Conservation (phyloP, 2,888 invertebrate species). For the Iselma pallidipennis region DNA sequence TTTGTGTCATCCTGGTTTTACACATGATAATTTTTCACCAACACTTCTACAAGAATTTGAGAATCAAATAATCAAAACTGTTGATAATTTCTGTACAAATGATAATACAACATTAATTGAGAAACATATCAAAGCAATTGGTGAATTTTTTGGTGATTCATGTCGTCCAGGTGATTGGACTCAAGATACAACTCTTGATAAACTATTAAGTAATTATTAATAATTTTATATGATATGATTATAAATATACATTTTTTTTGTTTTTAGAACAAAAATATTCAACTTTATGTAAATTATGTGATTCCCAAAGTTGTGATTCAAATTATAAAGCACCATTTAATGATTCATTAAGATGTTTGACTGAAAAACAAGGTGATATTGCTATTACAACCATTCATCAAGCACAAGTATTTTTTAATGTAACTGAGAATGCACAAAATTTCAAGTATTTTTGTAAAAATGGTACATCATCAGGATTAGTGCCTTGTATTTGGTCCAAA, state of each 20-base stretch:
- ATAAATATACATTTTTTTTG: slow-evolving; percentile 1
- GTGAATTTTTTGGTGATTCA: slow-evolving; percentile 66
- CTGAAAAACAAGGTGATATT: slow-evolving; percentile 58
- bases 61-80: slow-evolving; percentile 36
- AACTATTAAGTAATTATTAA: slow-evolving; percentile 62
- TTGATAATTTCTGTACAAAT: slow-evolving; percentile 33
- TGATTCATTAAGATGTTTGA: slow-evolving; percentile 51
- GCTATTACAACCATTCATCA: slow-evolving; percentile 59
- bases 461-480: slow-evolving; percentile 39
- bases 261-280: slow-evolving; percentile 34
- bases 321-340: slow-evolving; percentile 36
- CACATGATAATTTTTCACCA: slow-evolving; percentile 62
- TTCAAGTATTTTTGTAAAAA: slow-evolving; percentile 49
- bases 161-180: slow-evolving; percentile 78
- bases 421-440: slow-evolving; percentile 28
- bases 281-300: slow-evolving; percentile 45
- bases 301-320: slow-evolving; percentile 27
- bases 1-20: slow-evolving; percentile 70
- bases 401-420: slow-evolving; percentile 43
- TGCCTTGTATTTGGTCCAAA: slow-evolving; percentile 64
- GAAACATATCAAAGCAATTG: slow-evolving; percentile 65
- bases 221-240: slow-evolving; percentile 7
- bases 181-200: slow-evolving; percentile 59
- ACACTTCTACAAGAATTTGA: slow-evolving; percentile 66
- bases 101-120: slow-evolving; percentile 57